Conservation (phyloP, 2,797 vertebrate species). For the Lutjanus campechanus region DNA sequence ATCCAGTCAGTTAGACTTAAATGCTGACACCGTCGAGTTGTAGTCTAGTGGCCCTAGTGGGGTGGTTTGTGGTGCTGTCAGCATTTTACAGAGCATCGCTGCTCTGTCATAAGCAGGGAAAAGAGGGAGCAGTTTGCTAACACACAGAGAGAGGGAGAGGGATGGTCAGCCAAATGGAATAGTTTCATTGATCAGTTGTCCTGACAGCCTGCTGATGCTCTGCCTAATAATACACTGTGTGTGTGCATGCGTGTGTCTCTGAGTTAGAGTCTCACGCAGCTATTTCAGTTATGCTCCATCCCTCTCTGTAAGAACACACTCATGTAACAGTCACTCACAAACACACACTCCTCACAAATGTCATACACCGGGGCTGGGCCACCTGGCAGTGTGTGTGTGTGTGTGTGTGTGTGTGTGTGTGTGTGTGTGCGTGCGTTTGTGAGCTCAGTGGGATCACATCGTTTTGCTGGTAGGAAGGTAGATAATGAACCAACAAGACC, state of each 20-base stretch:
- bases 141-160: slow-evolving; percentile 33
- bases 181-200: slow-evolving; percentile 82
- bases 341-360: slow-evolving; percentile 52
- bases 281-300: slow-evolving; percentile 50
- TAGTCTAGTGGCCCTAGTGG: slow-evolving; percentile 67
- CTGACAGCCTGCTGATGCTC: slow-evolving; percentile 77
- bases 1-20: slow-evolving; percentile 74
- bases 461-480: slow-evolving; percentile 71
- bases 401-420: slow-evolving; percentile 7
- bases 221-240: slow-evolving; percentile 67
- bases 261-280: slow-evolving; percentile 46
- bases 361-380: slow-evolving; percentile 41
- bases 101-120: slow-evolving; percentile 62
- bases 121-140: slow-evolving; percentile 52
- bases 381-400: slow-evolving; percentile 39
- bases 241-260: slow-evolving; percentile 38
- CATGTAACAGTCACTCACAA: slow-evolving; percentile 50
- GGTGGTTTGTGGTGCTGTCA: slow-evolving; percentile 72
- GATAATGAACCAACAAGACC: slow-evolving; percentile 76
- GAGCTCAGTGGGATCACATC: slow-evolving; percentile 67
- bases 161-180: slow-evolving; percentile 78
- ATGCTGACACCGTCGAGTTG: slow-evolving; percentile 73
- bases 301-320: slow-evolving; percentile 40
- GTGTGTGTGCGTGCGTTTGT: slow-evolving; percentile 13
- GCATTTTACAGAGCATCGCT: slow-evolving; percentile 72